phyloP scores from a whole-genome alignment of 2,797 vertebrate species.

The Emydoidea blandingii region DNA sequence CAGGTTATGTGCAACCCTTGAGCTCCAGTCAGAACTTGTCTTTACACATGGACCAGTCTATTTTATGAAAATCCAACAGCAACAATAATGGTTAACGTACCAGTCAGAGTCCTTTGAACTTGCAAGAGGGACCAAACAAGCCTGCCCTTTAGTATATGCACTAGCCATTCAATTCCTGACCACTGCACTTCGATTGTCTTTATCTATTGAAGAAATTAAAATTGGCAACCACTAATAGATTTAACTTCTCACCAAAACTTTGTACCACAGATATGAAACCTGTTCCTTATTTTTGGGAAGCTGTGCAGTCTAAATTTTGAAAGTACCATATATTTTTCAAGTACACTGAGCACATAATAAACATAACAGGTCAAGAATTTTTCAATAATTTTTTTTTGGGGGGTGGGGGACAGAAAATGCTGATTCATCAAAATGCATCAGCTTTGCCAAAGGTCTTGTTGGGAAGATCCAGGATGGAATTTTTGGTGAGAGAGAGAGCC shows the following conservation, averaged over 20 bases:
- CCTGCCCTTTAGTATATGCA: neutral
- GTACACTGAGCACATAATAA: neutral
- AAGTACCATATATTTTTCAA: neutral
- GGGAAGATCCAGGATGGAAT: neutral
- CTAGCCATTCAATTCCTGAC: neutral
- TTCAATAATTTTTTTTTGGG: neutral
- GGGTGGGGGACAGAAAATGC: neutral
- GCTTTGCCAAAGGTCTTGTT: neutral
- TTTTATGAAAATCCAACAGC: neutral
- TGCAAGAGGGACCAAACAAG: neutral
- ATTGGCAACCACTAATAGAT: neutral
- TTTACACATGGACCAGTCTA: neutral
- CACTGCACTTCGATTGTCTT: neutral
- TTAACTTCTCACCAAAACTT: neutral
- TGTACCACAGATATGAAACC: neutral
- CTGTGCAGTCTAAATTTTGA: neutral
- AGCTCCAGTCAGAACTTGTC: neutral
- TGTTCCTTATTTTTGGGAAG: neutral
- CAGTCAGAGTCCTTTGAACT: neutral
- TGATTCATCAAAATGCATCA: neutral
- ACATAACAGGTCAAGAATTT: neutral
- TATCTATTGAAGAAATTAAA: neutral
- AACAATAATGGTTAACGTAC: neutral
- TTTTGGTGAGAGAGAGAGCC: neutral
- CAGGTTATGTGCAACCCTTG: too few relatives aligned